Evolutionary conservation across 30 jellyfish, hydroid and myxozoan species (phyloP), one percentile per base, ranked within the genome.

Genomic region (Aurelia aurita): DNA sequence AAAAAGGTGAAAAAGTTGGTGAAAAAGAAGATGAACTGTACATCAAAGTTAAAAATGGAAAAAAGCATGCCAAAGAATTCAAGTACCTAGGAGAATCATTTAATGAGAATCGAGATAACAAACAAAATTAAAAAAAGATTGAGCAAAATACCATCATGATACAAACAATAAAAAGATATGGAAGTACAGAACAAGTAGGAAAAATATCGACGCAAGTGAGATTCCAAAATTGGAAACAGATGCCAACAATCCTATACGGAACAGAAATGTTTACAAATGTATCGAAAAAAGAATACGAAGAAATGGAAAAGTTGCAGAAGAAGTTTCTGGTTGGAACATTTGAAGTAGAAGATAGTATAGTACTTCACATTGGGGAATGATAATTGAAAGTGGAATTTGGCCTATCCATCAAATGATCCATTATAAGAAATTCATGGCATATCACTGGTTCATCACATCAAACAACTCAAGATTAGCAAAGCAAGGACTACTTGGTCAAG

Each of bases 81-180:
- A 53, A 53, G 64, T 53, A 53, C 64, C 64, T 53, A 53, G 8
- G 8, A 53, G 64, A 53, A 53, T 53, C 64, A 53, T 53, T 53
- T 53, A 53, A 53, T 53, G 64, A 53, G 64, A 53, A 53, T 53
- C 2, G 64, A 53, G 64, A 53, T 8, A 53, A 53, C 64, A 53
- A 53, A 53, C n/a, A n/a, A n/a, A n/a, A n/a, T n/a, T n/a, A 53
- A 2, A 53, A 53, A 53, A 53, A 53, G 2, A 2, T 8, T 1
- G 21, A 65, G 34, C 21, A 65, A 65, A 65, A 65, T 65, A 65
- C 77, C 77, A 28, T 65, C 27, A 65, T 65, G 77, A 65, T 65
- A 28, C 77, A 65, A 65, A 65, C 77, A 28, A 65, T 65, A 65
- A 65, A 65, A 65, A 65, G 77, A 65, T 65, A 65, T 65, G 77